Evolutionary conservation across 2,797 vertebrate species (phyloP).

Genomic region (Steatocranus sp.): DNA sequence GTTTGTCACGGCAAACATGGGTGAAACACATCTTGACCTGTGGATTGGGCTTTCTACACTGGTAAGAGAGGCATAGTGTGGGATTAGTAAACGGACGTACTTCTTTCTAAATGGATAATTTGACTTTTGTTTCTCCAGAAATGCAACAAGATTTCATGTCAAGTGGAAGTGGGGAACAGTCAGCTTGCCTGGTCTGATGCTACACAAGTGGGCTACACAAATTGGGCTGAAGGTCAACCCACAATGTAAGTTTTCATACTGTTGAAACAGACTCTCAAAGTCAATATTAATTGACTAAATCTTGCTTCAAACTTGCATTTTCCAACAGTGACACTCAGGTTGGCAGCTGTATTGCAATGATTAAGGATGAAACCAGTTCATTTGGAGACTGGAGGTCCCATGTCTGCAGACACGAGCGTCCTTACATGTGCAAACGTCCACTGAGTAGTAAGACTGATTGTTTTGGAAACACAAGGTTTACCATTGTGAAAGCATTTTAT

Average conservation of each 20-base stretch:
- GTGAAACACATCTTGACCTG: slow-evolving; percentile 48
- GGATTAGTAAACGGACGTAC: neutral
- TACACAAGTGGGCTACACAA: neutral
- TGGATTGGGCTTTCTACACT: slow-evolving; percentile 78
- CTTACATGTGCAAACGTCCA: slow-evolving; percentile 77
- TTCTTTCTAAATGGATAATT: neutral
- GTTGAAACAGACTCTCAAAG: neutral
- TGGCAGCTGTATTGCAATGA: slow-evolving; percentile 63
- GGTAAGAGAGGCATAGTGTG: slow-evolving; percentile 48
- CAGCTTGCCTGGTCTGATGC: slow-evolving; percentile 72
- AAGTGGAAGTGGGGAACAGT: slow-evolving; percentile 56
- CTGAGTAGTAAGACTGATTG: slow-evolving; percentile 70
- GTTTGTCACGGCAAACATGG: slow-evolving; percentile 55
- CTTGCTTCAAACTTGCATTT: neutral
- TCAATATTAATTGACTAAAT: neutral
- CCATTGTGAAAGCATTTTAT: neutral
- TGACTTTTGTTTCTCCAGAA: slow-evolving; percentile 54
- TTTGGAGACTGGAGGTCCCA: slow-evolving; percentile 73
- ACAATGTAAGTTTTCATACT: slow-evolving; percentile 47
- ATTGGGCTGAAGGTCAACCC: slow-evolving; percentile 65
- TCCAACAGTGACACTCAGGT: slow-evolving; percentile 57
- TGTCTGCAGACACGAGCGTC: slow-evolving; percentile 70
- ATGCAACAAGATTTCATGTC: slow-evolving; percentile 75
- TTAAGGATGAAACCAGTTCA: slow-evolving; percentile 52
- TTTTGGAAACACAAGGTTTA: neutral